Evolutionary conservation across 2,888 invertebrate genomes (phyloP), one percentile per base, ranked within the genome.

Genomic region (Beris chalybata): DNA sequence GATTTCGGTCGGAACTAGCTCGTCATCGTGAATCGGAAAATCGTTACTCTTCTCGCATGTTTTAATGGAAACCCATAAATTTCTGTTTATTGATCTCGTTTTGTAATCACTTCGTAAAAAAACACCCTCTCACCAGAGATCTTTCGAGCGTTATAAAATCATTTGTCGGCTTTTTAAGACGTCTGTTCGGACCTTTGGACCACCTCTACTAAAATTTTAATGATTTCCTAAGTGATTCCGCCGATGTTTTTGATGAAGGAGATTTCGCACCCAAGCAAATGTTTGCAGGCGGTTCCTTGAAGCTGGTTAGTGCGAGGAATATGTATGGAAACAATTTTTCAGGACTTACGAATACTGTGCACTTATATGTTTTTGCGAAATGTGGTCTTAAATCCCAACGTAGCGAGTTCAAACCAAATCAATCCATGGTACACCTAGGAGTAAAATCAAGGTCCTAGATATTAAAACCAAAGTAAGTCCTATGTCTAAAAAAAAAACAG

Each of bases 51-150:
- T 30, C 29, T 11, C 5, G n/a, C 47, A 47, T 48, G 47, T 48
- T 59, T 59, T 44, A 48, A 22, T 45, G 29, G 57, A 31, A 44
- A n/a, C 58, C 58, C 58, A 59, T 59, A 59, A 59, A 59, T 59
- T 47, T 13, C 13, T 13, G 44, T 59, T 61, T 61, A 61, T 61
- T 61, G 61, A 61, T 61, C 52, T 38, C 38, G 38, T 38, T 38
- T 38, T 38, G 38, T 38, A 38, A 61, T 22, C 61, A 13, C 59
- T 15, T 38, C 50, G 59, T 48, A 61, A 50, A 61, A 12, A 30
- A 32, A 48, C 12, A 15, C 31, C 31, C 13, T 11, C 9, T n/a
- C 54, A 32, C 43, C 30, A 31, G 31, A 38, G 61, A 50, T 61
- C 38, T 61, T 61, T 61, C 38, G 43, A 61, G 61, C 38, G 50